These are phyloP conservation scores for Laticauda colubrina DNA, from an alignment of 2,113 vertebrate species.

Conservation along the genomic window DNA sequence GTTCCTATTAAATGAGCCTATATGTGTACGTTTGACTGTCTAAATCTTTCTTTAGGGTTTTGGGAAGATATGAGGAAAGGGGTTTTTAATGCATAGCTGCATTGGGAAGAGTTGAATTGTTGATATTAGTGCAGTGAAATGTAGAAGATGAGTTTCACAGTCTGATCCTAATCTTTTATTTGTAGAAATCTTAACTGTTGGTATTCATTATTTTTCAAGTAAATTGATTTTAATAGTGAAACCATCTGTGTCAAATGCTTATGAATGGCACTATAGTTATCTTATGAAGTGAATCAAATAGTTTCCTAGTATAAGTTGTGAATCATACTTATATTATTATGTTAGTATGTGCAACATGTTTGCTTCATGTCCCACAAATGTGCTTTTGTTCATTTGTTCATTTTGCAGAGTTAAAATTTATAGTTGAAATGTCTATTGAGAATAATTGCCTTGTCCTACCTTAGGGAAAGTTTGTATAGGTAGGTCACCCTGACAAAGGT, in stretches of 20 bases:
- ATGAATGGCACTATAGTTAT: background rate
- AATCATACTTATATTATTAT: background rate
- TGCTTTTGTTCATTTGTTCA: constrained; percentile 13
- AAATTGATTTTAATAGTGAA: background rate
- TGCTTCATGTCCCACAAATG: constrained; percentile 13
- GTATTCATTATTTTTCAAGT: background rate
- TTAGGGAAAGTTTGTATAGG: background rate
- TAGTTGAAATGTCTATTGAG: constrained; percentile 23
- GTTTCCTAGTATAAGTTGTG: background rate
- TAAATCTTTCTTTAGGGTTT: constrained; percentile 29
- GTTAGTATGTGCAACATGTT: background rate
- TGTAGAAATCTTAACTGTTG: background rate
- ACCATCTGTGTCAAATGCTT: background rate
- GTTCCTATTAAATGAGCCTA: constrained; percentile 31
- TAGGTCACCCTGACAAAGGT: background rate
- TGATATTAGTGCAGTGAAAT: background rate
- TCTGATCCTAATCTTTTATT: background rate
- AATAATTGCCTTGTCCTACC: background rate
- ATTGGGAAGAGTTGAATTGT: background rate
- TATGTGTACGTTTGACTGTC: constrained; percentile 36
- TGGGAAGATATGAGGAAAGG: background rate
- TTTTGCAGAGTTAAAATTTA: constrained; percentile 15
- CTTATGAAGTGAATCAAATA: background rate
- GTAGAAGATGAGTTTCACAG: background rate
- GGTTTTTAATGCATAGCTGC: background rate